Evolutionary conservation across 2,888 invertebrate species (phyloP), one percentile per base, ranked within the genome.

Genomic region (Tinea pellionella): DNA sequence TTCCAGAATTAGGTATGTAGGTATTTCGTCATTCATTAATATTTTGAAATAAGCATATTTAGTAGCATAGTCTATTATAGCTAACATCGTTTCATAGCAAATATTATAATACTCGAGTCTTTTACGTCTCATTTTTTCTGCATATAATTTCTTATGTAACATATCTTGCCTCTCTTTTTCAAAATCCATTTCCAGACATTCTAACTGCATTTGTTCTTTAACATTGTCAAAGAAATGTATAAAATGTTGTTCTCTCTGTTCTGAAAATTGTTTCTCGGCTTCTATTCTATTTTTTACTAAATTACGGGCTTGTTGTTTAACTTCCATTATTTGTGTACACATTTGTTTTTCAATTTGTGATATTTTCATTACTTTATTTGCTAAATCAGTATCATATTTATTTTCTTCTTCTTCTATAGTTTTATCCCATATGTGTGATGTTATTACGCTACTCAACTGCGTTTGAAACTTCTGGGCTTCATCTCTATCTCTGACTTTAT

Each of bases 291-390:
- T 91, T 59, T 85, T 77, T 0, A 84, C 71, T 64, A 92, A 81
- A 63, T 86, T 81, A 43, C 89, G 82, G 41, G 89, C 89, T 65
- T 91, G 89, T 58, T 89, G 82, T 60, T 90, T 88, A 0, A 91
- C 88, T 70, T 91, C 90, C 73, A 89, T 89, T 61, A 92, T 76
- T 75, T 91, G 90, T 41, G 88, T 88, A 56, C 89, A 83, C 80
- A 92, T 89, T 73, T 90, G 90, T 69, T 91, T 92, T 68, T 92
- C 92, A 70, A 90, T 91, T 53, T 88, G 80, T 0, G 91, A 90
- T 62, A 92, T 84, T 66, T 89, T 89, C 70, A 91, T 73, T 3
- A 91, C 83, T 65, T 89, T 90, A 61, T 82, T 82, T 0, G 89
- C 86, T 11, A 92, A 74, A 12, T 83, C 77, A 51, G 76, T 74